phyloP scores from a whole-genome alignment of 2,113 vertebrate species.

The Clupea harengus region DNA sequence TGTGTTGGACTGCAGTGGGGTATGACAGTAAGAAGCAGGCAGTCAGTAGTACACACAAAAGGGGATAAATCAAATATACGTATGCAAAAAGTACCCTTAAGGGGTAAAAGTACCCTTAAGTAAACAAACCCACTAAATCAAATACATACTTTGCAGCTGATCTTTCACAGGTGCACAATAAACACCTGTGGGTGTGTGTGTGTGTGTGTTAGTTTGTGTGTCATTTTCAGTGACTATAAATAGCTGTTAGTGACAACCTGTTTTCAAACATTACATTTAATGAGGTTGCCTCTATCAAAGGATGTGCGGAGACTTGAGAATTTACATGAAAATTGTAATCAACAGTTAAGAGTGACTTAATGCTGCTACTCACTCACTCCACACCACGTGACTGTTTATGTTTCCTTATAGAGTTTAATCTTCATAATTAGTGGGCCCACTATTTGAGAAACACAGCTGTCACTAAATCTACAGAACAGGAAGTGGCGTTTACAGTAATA shows the following conservation, averaged over 20 bases:
- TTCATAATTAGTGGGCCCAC: background rate
- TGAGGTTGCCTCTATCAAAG: background rate
- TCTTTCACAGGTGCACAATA: no score
- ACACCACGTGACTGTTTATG: background rate
- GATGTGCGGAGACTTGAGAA: background rate
- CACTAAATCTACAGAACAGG: background rate
- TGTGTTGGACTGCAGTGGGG: background rate
- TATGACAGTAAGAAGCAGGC: background rate
- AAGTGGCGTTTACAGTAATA: background rate
- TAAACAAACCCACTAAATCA: background rate
- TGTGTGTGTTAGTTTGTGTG: background rate
- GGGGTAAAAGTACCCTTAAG: no score
- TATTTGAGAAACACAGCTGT: background rate
- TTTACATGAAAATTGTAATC: background rate
- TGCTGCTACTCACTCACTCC: background rate
- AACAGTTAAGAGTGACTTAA: background rate
- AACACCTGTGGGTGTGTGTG: background rate
- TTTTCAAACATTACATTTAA: background rate
- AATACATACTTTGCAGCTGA: background rate
- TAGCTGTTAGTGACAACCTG: background rate
- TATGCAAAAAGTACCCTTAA: no score
- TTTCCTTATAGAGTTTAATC: background rate
- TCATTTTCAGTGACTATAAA: background rate
- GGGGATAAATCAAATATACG: background rate
- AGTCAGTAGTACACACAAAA: background rate